A percentile compares a stretch with the other conserved stretches of the same genome.
Conservation (phyloP, 2,888 invertebrate genomes). For the Hydrotaea diabolus region DNA sequence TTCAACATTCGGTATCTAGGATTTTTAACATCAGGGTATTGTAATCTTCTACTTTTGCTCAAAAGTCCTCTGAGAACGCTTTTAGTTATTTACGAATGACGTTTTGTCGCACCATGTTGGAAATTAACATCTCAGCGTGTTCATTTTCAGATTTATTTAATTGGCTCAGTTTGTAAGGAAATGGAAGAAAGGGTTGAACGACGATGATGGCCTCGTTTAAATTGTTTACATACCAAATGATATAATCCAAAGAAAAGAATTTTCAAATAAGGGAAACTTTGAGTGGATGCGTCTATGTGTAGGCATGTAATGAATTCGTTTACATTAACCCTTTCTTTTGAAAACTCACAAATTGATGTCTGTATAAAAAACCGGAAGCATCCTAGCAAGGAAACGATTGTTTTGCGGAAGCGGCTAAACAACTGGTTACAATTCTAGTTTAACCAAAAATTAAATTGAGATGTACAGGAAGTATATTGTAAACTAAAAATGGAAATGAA, state of each 20-base stretch:
- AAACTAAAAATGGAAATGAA: no score
- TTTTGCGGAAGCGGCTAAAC: background rate
- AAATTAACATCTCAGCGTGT: background rate
- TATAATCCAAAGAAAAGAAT: conserved; percentile 14
- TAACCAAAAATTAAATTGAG: background rate
- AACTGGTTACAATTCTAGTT: background rate
- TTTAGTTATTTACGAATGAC: background rate
- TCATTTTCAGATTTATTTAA: conserved; percentile 9
- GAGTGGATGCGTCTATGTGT: no score
- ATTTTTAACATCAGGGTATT: no score
- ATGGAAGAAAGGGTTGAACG: background rate
- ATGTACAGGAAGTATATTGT: background rate
- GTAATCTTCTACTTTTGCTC: no score
- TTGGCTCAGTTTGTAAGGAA: conserved; percentile 1
- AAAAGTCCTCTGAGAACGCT: background rate
- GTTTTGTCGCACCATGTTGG: no score
- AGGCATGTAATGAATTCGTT: background rate
- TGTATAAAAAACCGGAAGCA: background rate
- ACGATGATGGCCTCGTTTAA: conserved; percentile 19
- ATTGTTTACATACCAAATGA: background rate
- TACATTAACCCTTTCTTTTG: background rate
- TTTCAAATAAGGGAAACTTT: conserved; percentile 21
- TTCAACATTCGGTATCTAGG: no score
- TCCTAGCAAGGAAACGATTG: background rate
- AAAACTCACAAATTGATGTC: background rate